A percentile compares a stretch with the other conserved stretches of the same genome.
phyloP scores from a whole-genome alignment of 2,113 vertebrate species.

The Rhinichthys klamathensis region DNA sequence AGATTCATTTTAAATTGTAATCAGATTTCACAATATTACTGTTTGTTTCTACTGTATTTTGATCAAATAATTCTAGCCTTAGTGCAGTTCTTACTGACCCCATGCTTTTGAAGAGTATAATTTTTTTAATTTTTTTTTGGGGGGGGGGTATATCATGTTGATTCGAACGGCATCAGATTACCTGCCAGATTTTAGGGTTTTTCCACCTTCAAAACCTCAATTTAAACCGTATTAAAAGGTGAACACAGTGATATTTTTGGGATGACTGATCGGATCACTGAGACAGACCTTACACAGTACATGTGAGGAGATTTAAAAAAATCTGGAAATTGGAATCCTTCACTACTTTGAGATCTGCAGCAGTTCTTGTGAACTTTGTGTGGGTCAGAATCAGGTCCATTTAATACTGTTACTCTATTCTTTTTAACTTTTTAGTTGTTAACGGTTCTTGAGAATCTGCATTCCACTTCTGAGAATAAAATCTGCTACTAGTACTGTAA shows the following conservation, averaged over 20 bases:
- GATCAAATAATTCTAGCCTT: no score
- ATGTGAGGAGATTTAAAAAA: slow-evolving; percentile 58
- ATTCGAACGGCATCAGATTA: neutral
- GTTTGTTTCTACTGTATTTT: no score
- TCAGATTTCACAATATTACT: no score
- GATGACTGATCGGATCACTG: neutral
- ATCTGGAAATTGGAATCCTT: slow-evolving; percentile 47
- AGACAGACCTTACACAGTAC: neutral
- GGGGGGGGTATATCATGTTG: no score
- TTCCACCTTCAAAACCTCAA: neutral
- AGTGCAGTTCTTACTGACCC: no score
- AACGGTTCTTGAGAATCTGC: neutral
- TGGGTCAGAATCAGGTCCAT: neutral
- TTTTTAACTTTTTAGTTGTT: neutral
- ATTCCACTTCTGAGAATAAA: neutral
- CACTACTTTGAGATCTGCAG: slow-evolving; percentile 52
- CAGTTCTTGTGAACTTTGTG: slow-evolving; percentile 17
- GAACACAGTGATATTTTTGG: neutral
- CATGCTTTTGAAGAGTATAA: no score
- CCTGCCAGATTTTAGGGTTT: neutral
- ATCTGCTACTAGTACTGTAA: neutral
- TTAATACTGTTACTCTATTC: neutral
- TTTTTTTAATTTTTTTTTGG: no score
- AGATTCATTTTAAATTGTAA: no score
- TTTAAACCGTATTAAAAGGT: neutral